Percentiles rank a stretch among this genome's conserved stretches.
phyloP scores from a whole-genome alignment of 2,113 vertebrate genomes.

The Erythrocebus patas region DNA sequence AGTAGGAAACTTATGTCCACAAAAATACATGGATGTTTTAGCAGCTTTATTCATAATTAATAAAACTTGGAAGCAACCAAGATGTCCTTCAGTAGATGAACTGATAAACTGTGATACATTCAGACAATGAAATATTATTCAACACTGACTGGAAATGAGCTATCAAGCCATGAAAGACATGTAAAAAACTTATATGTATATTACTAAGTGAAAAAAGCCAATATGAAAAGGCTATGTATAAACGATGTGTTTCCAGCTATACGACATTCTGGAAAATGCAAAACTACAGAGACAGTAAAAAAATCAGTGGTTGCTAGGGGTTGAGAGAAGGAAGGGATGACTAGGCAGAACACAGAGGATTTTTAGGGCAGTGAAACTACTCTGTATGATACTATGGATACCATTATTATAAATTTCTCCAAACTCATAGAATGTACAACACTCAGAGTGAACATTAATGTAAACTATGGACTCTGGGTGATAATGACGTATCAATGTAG shows the following conservation, averaged over 20 bases:
- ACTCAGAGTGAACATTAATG: not conserved
- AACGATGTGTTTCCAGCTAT: not conserved
- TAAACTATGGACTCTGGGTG: not conserved
- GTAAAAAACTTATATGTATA: not conserved
- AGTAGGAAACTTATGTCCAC: not conserved
- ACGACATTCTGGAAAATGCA: not conserved
- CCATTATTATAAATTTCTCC: not conserved
- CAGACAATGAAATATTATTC: not conserved
- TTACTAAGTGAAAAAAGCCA: not conserved
- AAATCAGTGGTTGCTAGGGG: not conserved
- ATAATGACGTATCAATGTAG: too few species aligned
- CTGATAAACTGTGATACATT: not conserved
- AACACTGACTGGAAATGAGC: not conserved
- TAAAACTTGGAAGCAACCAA: not conserved
- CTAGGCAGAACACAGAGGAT: not conserved
- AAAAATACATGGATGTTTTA: not conserved
- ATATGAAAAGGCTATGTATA: not conserved
- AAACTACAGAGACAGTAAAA: not conserved
- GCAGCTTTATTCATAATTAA: not conserved
- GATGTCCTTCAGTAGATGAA: not conserved
- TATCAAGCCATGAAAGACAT: not conserved
- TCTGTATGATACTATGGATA: not conserved
- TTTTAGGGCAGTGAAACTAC: not conserved
- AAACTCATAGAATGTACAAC: not conserved
- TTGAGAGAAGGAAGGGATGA: not conserved